A percentile compares a stretch with the other conserved stretches of the same genome.
phyloP scores from a whole-genome alignment of 2,888 invertebrate genomes.

The Philaethria dido region DNA sequence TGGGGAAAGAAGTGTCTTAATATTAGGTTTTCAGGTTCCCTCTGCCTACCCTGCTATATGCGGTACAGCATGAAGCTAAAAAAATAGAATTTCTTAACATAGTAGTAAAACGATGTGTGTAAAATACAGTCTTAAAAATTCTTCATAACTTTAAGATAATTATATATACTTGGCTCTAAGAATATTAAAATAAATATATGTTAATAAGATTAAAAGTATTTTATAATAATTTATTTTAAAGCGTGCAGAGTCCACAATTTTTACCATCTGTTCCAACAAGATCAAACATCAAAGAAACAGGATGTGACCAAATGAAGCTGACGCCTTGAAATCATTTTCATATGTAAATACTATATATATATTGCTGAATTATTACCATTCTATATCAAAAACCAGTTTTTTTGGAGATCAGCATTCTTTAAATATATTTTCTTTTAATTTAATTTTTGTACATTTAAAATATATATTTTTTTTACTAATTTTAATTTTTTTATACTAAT shows the following conservation, averaged over 20 bases:
- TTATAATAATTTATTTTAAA: neutral
- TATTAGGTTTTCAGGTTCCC: no score
- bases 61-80: no score
- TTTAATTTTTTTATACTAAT: no score
- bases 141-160: no score
- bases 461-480: no score
- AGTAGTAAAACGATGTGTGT: no score
- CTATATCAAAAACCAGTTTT: slow-evolving; percentile 38
- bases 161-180: no score
- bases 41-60: no score
- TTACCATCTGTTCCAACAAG: slow-evolving; percentile 34
- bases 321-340: slow-evolving; percentile 37
- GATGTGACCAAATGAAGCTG: slow-evolving; percentile 38
- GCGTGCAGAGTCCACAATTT: slow-evolving; percentile 12
- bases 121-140: no score
- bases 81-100: no score
- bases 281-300: slow-evolving; percentile 36
- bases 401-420: slow-evolving; percentile 18
- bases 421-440: neutral
- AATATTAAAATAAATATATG: neutral
- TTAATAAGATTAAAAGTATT: no score
- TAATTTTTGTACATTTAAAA: neutral
- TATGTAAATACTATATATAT: slow-evolving; percentile 40
- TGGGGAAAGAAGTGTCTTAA: no score
- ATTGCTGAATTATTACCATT: slow-evolving; percentile 35